Evolutionary conservation across 1,140 invertebrate genomes (phyloP), one percentile per base, ranked within the genome.

Genomic region (Wasmannia auropunctata): DNA sequence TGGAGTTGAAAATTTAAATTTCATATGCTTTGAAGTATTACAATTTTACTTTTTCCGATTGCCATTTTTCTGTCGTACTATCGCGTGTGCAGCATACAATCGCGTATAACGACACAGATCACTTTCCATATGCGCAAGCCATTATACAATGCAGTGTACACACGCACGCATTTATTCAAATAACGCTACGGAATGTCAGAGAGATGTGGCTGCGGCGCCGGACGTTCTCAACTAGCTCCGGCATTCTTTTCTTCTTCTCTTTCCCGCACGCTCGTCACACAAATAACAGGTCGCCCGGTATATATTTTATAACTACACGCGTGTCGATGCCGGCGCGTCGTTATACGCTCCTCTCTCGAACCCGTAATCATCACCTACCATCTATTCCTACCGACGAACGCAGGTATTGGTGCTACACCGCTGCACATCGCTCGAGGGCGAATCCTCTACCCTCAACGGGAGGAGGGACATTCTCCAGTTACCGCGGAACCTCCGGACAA

Each of bases 321-420:
- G 88, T 89, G 88, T 89, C 76, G 87, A 77, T 62, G 87, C 84
- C 46, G 88, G 49, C 76, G 67, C 69, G 62, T 88, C 84, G 88
- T 89, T 89, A 89, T 51, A 87, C 80, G 60, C 83, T 70, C 31
- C 69, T 86, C 69, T 86, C 60, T 37, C 85, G 51, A 86, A 89
- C 88, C 87, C 60, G 85, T 89, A 89, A 89, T 89, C 88, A 89
- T 89, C 77, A 46, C 88, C 88, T 89, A 89, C 87, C 88, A 89
- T 89, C 88, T 89, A 89, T 89, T 83, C 87, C 84, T 62, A 74
- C 76, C 63, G 81, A 74, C 49, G 58, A 77, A 16, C 25, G 58
- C 67, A 72, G 79, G 67, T 83, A 83, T 83, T 83, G 79, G 67
- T 74, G 74, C 43, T 75, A 62, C 67, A 83, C 31, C 69, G 79